These are phyloP conservation scores for Campylorhamphus procurvoides DNA, from an alignment of 2,113 vertebrate species.

Conservation along the genomic window DNA sequence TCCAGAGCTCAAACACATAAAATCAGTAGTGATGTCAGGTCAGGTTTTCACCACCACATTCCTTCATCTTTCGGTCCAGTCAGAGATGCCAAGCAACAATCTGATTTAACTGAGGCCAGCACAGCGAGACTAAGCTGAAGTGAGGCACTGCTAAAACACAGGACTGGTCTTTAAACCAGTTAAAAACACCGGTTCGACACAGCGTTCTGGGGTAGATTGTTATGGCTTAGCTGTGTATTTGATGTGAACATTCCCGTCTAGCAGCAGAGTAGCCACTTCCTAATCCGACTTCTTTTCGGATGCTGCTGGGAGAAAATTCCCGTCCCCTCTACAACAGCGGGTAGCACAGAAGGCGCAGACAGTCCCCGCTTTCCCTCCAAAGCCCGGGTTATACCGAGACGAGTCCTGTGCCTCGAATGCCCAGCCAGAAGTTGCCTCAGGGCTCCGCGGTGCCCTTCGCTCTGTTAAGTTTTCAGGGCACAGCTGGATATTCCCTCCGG, in stretches of 20 bases:
- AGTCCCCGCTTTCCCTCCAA: background rate
- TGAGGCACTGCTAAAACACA: background rate
- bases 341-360: background rate
- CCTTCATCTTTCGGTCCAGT: background rate
- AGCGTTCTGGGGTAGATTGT: accelerated
- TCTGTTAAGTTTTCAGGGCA: background rate
- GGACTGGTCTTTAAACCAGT: background rate
- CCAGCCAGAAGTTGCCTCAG: background rate
- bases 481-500: background rate
- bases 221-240: accelerated
- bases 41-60: background rate
- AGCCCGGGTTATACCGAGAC: accelerated
- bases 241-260: background rate
- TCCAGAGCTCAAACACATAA: background rate
- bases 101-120: background rate
- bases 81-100: background rate
- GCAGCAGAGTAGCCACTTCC: background rate
- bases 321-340: background rate
- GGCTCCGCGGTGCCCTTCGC: too few relatives aligned
- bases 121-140: background rate
- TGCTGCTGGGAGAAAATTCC: background rate
- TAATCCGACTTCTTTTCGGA: background rate
- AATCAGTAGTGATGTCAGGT: background rate
- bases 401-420: accelerated
- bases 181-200: background rate